phyloP scores from a whole-genome alignment of 1,140 invertebrate genomes.

The Calephelis virginiensis region DNA sequence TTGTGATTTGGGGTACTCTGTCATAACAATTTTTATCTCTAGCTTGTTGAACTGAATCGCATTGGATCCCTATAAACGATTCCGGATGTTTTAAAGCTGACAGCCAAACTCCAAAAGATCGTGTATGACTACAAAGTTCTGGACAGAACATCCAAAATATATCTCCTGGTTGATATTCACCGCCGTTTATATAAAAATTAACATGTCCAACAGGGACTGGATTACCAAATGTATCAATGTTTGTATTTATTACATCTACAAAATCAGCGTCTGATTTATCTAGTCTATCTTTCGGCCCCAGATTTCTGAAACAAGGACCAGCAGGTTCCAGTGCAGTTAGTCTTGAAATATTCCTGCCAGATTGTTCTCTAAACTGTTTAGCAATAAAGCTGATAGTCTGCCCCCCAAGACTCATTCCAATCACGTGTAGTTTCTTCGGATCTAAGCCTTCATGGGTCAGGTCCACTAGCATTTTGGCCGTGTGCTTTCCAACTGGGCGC shows the following conservation, averaged over 20 bases:
- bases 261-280: slow-evolving; percentile 58
- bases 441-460: slow-evolving; percentile 45
- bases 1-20: slow-evolving; percentile 42
- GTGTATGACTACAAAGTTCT: slow-evolving; percentile 49
- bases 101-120: slow-evolving; percentile 47
- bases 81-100: slow-evolving; percentile 44
- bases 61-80: slow-evolving; percentile 52
- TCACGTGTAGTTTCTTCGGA: slow-evolving; percentile 50
- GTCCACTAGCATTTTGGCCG: slow-evolving; percentile 49
- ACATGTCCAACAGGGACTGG: slow-evolving; percentile 81
- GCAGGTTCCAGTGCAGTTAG: slow-evolving; percentile 60
- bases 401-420: slow-evolving; percentile 58
- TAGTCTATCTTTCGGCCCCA: slow-evolving; percentile 48
- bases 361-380: slow-evolving; percentile 50
- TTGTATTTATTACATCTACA: slow-evolving; percentile 82
- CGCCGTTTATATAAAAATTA: slow-evolving; percentile 86
- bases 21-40: slow-evolving; percentile 49
- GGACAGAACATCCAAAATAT: slow-evolving; percentile 47
- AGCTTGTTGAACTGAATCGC: slow-evolving; percentile 58
- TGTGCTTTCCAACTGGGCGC: slow-evolving; percentile 47
- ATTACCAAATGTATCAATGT: slow-evolving; percentile 84
- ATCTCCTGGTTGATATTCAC: slow-evolving; percentile 81
- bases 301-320: slow-evolving; percentile 61
- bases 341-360: slow-evolving; percentile 56
- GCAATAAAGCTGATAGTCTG: slow-evolving; percentile 59